These are phyloP conservation scores for Noctilio leporinus DNA, from an alignment of 2,113 vertebrate species.

Conservation along the genomic window DNA sequence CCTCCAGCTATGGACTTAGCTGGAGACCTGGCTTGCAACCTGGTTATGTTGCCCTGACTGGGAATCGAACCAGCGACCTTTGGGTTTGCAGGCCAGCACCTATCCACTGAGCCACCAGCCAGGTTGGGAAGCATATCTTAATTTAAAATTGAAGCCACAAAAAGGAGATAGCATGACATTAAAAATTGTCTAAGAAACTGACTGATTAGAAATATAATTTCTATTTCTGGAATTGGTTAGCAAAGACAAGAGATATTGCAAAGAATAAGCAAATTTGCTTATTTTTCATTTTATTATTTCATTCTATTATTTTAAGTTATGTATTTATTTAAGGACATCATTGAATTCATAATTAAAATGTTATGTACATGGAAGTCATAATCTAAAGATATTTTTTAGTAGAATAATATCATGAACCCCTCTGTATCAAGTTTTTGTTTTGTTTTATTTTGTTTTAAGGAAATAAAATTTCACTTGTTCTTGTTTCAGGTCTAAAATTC, in stretches of 20 bases:
- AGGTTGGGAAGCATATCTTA: background rate
- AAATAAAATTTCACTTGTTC: background rate
- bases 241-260: background rate
- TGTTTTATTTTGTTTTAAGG: no score
- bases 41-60: no score
- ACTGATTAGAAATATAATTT: background rate
- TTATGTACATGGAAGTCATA: background rate
- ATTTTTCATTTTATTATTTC: background rate
- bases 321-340: background rate
- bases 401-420: background rate
- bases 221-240: background rate
- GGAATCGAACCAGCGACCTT: no score
- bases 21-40: no score
- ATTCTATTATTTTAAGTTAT: background rate
- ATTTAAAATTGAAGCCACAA: background rate
- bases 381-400: background rate
- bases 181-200: background rate
- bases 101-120: no score
- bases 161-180: background rate
- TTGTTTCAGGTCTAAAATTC: background rate
- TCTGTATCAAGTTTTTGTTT: background rate
- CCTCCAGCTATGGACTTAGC: no score
- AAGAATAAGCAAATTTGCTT: background rate
- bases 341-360: slow-evolving; percentile 14
- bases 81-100: no score